Conservation (phyloP, 1,140 invertebrate genomes). For the Drosophila sp. region DNA sequence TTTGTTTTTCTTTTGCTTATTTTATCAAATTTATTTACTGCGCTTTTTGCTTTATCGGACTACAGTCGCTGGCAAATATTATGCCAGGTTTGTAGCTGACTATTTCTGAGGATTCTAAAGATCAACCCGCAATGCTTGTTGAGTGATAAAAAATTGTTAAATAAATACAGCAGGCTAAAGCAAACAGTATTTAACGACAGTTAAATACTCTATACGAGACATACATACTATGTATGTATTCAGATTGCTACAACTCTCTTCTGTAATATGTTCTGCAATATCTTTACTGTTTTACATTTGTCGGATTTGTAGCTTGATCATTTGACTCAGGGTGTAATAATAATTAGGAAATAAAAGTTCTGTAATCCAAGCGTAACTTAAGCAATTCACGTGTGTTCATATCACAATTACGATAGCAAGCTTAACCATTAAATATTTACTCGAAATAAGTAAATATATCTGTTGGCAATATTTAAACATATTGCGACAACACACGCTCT, state of each 20-base stretch:
- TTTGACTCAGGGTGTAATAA: no score
- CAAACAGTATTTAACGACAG: no score
- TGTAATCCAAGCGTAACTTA: no score
- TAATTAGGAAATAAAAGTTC: no score
- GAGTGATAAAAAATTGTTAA: constrained; percentile 39
- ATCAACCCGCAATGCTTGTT: constrained; percentile 42
- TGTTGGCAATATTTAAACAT: constrained; percentile 6
- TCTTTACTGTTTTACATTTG: no score
- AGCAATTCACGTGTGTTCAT: no score
- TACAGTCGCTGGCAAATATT: constrained; percentile 32
- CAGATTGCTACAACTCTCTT: constrained; percentile 21
- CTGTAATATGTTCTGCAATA: not conserved
- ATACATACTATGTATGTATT: no score
- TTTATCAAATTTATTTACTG: constrained; percentile 38
- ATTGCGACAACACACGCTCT: constrained; percentile 1
- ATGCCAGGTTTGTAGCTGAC: constrained; percentile 29
- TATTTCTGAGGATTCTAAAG: constrained; percentile 48
- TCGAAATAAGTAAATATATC: not conserved
- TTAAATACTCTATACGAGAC: constrained; percentile 1
- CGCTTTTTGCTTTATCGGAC: constrained; percentile 21
- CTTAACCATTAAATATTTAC: constrained; percentile 21
- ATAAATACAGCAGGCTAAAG: constrained; percentile 19
- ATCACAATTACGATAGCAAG: constrained; percentile 23
- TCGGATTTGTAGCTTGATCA: no score
- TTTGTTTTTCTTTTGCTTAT: constrained; percentile 20